Base-by-base conservation (phyloP, 2,888 invertebrate genomes). In the Drosophila multiciliata region DNA sequence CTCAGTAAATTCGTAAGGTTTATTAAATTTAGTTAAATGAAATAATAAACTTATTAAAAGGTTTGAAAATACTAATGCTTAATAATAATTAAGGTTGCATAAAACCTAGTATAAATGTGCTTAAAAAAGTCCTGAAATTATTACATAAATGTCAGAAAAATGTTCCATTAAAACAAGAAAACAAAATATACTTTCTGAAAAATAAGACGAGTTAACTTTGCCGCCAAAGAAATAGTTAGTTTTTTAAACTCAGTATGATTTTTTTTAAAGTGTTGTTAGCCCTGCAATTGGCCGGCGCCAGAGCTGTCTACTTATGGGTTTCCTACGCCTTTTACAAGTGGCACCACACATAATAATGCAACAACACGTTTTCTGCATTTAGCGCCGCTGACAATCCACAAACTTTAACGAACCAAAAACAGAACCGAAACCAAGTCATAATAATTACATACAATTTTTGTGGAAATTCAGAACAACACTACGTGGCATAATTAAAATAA, bases 401-500 rank as follows among this genome's bases (percentile, higher is more conserved):
- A 65, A 35, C 81, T 50, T 29, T 54, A 75, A 42, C 64, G 66
- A 63, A 54, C 55, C 50, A 38, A 60, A 66, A 60, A 66, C 35
- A 42, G 49, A 59, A 65, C 63, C 54, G 29, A 52, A 42, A 62
- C 62, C 60, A 26, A n/a, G 15, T 32, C 29, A 57, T 32, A 57
- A 74, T 75, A 74, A 82, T 76, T 84, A 90, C 89, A 90, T 65
- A 68, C 67, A 78, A 80, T 76, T 87, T 90, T 89, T 90, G 83
- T 89, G 86, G 90, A 87, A 89, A 90, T 78, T 73, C 64, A 83
- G 85, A 89, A 83, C 74, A 73, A 55, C 70, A 71, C 76, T 84
- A 90, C 86, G 89, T 90, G 89, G 86, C 86, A 86, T 86, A 86
- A 89, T 86, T 90, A 87, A 78, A 73, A 62, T 58, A 70, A 64